Evolutionary conservation across 2,797 vertebrate genomes (phyloP), one percentile per base, ranked within the genome.

Genomic region (Fringilla coelebs): DNA sequence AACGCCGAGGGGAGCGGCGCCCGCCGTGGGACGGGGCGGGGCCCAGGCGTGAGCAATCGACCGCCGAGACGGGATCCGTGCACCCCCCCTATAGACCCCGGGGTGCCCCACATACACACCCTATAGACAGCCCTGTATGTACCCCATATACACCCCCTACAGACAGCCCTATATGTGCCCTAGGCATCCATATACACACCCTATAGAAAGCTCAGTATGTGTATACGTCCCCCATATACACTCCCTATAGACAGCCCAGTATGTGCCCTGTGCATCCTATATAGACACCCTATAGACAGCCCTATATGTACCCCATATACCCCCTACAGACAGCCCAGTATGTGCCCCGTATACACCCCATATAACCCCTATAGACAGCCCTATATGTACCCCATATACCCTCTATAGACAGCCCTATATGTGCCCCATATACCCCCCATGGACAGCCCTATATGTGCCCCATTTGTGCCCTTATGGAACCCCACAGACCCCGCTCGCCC

Each of bases 1-100:
- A 26, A 21, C 62, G 76, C 76, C 52, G 24, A 43, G 43, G 63
- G 43, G 77, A 67, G 77, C 43, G 51, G 62, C 22, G 62, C 61
- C 61, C 61, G 61, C 61, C 41, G 29, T 19, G 51, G 75, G 74
- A 60, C 7, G 62, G 61, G 31, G 48, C 11, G 36, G 58, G 58
- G 60, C 2, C 18, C 36, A 58, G 63, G 65, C 54, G 0, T 19
- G 65, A 51, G 31, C 20, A 70, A 70, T 80, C 65, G 2, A 80
- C 1, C 19, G 65, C 45, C 77, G 77, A 60, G 36, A 19, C 1
- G 45, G 74, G 43, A 40, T 7, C 5, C 2, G 32, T 5, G 26
- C 32, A 1, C 1, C 20, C 46, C n/a, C 32, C 13, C 16, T 10
- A 16, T 2, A 7, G 46, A 36, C 1, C 25, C 12, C 28, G 13